Conservation (phyloP, 2,888 invertebrate species). For the Philopedon plagiatum region DNA sequence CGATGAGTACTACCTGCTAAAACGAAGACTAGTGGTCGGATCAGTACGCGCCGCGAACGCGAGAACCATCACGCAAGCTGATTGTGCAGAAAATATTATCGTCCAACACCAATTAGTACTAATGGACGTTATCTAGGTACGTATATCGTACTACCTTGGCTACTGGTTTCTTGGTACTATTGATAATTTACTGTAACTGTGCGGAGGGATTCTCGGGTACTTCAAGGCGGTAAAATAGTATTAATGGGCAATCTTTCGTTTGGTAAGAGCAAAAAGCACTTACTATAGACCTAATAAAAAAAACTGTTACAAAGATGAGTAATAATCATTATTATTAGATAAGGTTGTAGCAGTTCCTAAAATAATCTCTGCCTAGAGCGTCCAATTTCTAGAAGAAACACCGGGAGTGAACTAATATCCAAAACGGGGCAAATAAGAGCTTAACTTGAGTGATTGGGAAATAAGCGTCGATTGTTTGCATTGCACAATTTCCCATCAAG, state of each 20-base stretch:
- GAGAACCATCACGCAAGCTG: conserved; percentile 51
- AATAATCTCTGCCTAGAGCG: conserved; percentile 19
- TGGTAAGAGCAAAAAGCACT: background rate
- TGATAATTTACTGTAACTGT: conserved; percentile 25
- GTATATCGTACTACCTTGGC: conserved; percentile 44
- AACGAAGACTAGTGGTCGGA: conserved; percentile 44
- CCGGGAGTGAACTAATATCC: conserved; percentile 45
- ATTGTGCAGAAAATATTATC: conserved; percentile 51
- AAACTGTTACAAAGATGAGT: background rate
- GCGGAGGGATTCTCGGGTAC: conserved; percentile 17
- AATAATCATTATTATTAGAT: too few relatives aligned
- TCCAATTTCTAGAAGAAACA: conserved; percentile 42
- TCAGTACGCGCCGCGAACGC: conserved; percentile 45
- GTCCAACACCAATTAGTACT: conserved; percentile 51
- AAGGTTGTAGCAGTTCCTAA: too few relatives aligned
- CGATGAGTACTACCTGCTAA: conserved; percentile 47
- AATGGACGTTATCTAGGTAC: conserved; percentile 51
- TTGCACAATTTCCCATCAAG: conserved; percentile 66
- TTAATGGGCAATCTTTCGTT: background rate
- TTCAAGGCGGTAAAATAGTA: conserved; percentile 6
- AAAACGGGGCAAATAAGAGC: conserved; percentile 48
- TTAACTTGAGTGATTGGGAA: conserved; percentile 48
- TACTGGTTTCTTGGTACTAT: conserved; percentile 46
- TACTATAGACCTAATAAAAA: background rate
- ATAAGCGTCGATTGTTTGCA: conserved; percentile 64